These are phyloP conservation scores for Trissoscelio sp. DNA, from an alignment of 2,888 invertebrate species.

Conservation along the genomic window DNA sequence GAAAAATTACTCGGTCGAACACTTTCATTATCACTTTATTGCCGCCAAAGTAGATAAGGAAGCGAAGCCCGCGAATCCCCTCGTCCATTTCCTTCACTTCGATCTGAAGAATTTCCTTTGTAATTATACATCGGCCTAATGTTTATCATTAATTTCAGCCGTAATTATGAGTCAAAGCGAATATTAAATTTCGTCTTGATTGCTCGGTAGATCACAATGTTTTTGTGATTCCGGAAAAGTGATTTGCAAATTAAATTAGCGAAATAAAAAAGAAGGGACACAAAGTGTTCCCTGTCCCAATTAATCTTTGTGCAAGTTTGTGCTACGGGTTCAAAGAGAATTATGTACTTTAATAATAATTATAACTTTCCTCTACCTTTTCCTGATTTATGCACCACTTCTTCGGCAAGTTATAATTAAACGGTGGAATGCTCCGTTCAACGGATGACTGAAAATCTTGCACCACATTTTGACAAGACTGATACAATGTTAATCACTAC, in stretches of 20 bases:
- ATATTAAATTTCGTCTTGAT: slow-evolving; percentile 29
- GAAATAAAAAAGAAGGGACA: slow-evolving; percentile 18
- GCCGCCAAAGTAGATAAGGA: slow-evolving; percentile 55
- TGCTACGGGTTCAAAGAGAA: slow-evolving; percentile 62
- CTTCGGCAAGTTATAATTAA: slow-evolving; percentile 78
- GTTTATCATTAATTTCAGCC: slow-evolving; percentile 34
- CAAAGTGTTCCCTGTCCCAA: slow-evolving; percentile 53
- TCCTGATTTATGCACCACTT: slow-evolving; percentile 70
- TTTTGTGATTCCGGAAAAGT: slow-evolving; percentile 15
- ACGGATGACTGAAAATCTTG: slow-evolving; percentile 55
- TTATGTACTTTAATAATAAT: slow-evolving; percentile 73
- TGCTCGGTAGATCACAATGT: slow-evolving; percentile 10
- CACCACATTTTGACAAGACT: slow-evolving; percentile 51
- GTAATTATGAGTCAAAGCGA: slow-evolving; percentile 20
- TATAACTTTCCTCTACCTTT: slow-evolving; percentile 72
- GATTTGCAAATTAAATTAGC: slow-evolving; percentile 54
- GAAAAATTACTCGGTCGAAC: slow-evolving; percentile 62
- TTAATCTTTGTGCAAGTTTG: slow-evolving; percentile 64
- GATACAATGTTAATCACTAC: slow-evolving; percentile 52
- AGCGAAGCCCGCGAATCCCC: slow-evolving; percentile 24
- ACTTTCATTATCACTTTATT: slow-evolving; percentile 63
- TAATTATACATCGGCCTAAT: slow-evolving; percentile 42
- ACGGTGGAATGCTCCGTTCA: slow-evolving; percentile 65
- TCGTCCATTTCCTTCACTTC: slow-evolving; percentile 1
- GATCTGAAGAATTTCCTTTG: slow-evolving; percentile 46